Evolutionary conservation across 2,113 vertebrate species (phyloP).

Genomic region (Myotis lucifugus): DNA sequence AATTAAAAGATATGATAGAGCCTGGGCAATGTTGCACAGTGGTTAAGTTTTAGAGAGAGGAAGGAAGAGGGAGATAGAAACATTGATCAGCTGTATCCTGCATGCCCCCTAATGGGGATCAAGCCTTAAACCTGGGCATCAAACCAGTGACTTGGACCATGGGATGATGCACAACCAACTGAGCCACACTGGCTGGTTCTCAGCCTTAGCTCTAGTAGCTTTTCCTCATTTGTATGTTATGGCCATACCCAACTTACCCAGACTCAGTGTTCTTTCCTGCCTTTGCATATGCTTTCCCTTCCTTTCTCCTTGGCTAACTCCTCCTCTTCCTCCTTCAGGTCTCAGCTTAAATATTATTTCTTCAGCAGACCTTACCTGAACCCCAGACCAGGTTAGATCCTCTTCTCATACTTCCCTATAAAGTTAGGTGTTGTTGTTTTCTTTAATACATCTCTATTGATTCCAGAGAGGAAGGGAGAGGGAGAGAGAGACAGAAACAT

Average conservation of each 20-base stretch:
- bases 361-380: neutral
- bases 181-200: too few relatives aligned
- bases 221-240: neutral
- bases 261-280: neutral
- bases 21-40: too few relatives aligned
- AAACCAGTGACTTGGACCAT: too few relatives aligned
- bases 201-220: neutral
- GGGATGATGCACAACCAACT: too few relatives aligned
- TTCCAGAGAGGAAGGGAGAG: too few relatives aligned
- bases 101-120: too few relatives aligned
- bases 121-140: too few relatives aligned
- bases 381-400: neutral
- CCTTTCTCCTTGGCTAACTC: neutral
- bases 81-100: too few relatives aligned
- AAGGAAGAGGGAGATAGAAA: too few relatives aligned
- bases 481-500: too few relatives aligned
- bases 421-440: neutral
- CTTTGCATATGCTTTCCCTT: neutral
- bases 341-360: neutral
- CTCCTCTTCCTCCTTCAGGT: neutral
- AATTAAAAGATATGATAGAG: neutral
- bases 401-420: neutral
- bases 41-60: too few relatives aligned
- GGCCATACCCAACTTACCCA: neutral
- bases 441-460: too few relatives aligned